Evolutionary conservation across 2,888 invertebrate species (phyloP), one percentile per base, ranked within the genome.

Genomic region (Sinodicranocentrus sp.): DNA sequence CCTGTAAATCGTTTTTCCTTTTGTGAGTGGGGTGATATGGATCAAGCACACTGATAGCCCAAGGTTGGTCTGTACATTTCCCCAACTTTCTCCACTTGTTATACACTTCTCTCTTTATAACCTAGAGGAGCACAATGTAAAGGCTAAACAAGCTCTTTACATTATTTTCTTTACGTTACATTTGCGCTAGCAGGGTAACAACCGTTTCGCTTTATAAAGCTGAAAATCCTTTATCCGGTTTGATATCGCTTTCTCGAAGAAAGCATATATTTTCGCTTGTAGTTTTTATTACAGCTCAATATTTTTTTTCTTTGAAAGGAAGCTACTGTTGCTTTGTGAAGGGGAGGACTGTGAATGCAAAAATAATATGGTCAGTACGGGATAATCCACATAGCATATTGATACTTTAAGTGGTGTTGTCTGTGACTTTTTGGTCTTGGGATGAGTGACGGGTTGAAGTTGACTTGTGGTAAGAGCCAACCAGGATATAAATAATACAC

Each of bases 21-120:
- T 52, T n/a, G n/a, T n/a, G n/a, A n/a, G n/a, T 39, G 70, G 23
- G 70, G 70, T 70, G 70, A 70, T 52, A 70, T 70, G 70, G 70
- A 52, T 52, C 52, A 26, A 63, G 21, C 19, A 28, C 17, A 26
- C 26, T 63, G 33, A 63, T 63, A 39, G 33, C 39, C n/a, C 26
- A 63, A 63, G 28, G 63, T 63, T 63, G 33, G 3, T 19, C 17
- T 28, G 26, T 63, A 63, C 17, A 59, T 68, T 48, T 68, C 70
- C 26, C 17, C 17, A 15, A 13, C 28, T 25, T 43, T 23, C 44
- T 43, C 23, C 17, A 1, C 23, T 68, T 25, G 48, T 15, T 6
- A 48, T n/a, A n/a, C n/a, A n/a, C n/a, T n/a, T 19, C 19, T 52
- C 2, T 17, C 52, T 52, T 52, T n/a, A 19, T 43, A 13, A 10